A percentile compares a stretch with the other conserved stretches of the same genome.
Conservation (phyloP, 35 echinoderm and acorn worm species). For the Anneissia japonica region DNA sequence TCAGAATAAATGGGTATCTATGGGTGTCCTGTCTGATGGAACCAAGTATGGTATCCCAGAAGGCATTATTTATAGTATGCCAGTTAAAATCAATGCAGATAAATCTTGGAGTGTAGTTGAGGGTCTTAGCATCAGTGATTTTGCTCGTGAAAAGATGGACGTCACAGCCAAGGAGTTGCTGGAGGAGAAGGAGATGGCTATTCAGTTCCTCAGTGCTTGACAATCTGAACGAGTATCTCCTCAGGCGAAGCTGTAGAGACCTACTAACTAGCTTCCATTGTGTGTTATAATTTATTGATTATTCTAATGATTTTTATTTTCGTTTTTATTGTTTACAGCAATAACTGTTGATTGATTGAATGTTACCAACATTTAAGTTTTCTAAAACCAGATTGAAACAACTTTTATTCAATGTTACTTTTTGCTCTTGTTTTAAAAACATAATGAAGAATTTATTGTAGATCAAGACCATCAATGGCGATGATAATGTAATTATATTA, state of each 20-base stretch:
- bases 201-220: slow-evolving; percentile 19
- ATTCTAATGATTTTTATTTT: no score
- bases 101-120: slow-evolving; percentile 55
- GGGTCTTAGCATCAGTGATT: slow-evolving; percentile 60
- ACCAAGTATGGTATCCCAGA: slow-evolving; percentile 58
- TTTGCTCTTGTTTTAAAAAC: no score
- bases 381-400: no score
- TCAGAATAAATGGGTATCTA: slow-evolving; percentile 84
- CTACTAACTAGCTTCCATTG: not conserved
- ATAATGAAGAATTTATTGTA: no score
- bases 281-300: not conserved
- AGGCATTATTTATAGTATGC: slow-evolving; percentile 81
- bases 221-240: not conserved
- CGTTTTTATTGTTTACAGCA: no score
- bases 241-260: not conserved
- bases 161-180: slow-evolving; percentile 73
- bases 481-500: no score
- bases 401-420: no score
- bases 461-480: no score
- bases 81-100: slow-evolving; percentile 42
- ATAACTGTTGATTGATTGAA: no score
- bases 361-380: no score
- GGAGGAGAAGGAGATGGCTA: slow-evolving; percentile 56
- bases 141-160: slow-evolving; percentile 89
- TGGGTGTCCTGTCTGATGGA: slow-evolving; percentile 72